These are phyloP conservation scores for Pseudopodoces humilis DNA, from an alignment of 2,113 vertebrate genomes.

Conservation along the genomic window DNA sequence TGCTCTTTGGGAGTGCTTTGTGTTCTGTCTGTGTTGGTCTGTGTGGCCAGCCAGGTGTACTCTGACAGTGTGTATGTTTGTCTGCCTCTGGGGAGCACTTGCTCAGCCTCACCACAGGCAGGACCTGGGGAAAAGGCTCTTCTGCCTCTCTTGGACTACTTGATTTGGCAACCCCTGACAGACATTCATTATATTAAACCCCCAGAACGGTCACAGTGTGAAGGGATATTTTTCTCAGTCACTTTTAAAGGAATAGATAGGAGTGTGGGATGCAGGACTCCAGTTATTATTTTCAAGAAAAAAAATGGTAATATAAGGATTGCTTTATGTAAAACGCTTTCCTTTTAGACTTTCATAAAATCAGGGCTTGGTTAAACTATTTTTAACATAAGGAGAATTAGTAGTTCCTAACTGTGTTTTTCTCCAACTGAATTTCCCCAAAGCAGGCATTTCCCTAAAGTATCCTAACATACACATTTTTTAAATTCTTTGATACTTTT, in stretches of 20 bases:
- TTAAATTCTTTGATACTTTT: background rate
- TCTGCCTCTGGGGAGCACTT: background rate
- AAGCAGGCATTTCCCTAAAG: background rate
- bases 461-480: background rate
- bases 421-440: background rate
- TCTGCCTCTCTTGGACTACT: background rate
- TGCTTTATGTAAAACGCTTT: background rate
- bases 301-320: background rate
- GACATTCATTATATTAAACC: background rate
- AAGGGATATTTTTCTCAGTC: background rate
- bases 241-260: background rate
- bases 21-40: too few relatives aligned
- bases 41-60: background rate
- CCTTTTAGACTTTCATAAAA: background rate
- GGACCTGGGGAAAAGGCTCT: background rate
- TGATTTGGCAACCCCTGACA: background rate
- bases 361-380: background rate
- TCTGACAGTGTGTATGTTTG: rapidly evolving
- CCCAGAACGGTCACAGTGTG: background rate
- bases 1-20: background rate
- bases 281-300: background rate
- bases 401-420: background rate
- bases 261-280: background rate
- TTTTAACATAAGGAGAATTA: background rate
- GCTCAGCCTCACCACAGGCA: background rate